Percentiles rank a stretch among this genome's conserved stretches.
phyloP scores from a whole-genome alignment of 2,113 vertebrate genomes.

The Clinocottus analis region DNA sequence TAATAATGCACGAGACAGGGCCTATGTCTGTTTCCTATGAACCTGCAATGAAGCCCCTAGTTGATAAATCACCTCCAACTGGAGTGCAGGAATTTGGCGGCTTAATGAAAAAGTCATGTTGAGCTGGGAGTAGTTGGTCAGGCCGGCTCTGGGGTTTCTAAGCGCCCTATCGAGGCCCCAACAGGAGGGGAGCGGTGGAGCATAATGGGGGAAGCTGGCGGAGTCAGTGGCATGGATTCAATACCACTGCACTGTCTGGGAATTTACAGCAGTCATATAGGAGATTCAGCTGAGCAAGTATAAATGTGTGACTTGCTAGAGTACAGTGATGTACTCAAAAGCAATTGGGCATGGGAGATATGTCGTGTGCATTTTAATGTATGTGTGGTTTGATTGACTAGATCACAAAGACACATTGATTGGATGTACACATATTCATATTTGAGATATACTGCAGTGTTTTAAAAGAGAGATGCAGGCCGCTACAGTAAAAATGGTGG shows the following conservation, averaged over 20 bases:
- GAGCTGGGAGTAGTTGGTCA: constrained; percentile 69
- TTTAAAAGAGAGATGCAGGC: neutral
- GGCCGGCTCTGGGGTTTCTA: constrained; percentile 68
- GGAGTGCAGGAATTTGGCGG: constrained; percentile 86
- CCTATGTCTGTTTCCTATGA: constrained; percentile 85
- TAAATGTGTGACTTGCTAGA: constrained; percentile 44
- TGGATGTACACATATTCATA: neutral
- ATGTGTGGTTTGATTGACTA: constrained; percentile 35
- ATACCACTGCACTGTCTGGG: constrained; percentile 72
- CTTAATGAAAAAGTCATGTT: constrained; percentile 93
- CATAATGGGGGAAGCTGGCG: constrained; percentile 32
- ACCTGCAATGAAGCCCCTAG: constrained; percentile 82
- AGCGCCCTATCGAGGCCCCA: constrained; percentile 67
- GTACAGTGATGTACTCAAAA: constrained; percentile 32
- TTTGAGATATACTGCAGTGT: neutral
- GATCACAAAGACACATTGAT: constrained; percentile 13
- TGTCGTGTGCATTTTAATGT: constrained; percentile 10
- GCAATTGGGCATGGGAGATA: constrained; percentile 22
- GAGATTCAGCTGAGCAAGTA: constrained; percentile 51
- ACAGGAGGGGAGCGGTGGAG: constrained; percentile 66
- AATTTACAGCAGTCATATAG: constrained; percentile 67
- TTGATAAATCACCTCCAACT: constrained; percentile 89
- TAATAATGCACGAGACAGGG: constrained; percentile 79
- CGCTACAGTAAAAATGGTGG: neutral
- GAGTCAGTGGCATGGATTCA: constrained; percentile 67